Conservation (phyloP, 2,888 invertebrate genomes). For the Pristionchus exspectatus region DNA sequence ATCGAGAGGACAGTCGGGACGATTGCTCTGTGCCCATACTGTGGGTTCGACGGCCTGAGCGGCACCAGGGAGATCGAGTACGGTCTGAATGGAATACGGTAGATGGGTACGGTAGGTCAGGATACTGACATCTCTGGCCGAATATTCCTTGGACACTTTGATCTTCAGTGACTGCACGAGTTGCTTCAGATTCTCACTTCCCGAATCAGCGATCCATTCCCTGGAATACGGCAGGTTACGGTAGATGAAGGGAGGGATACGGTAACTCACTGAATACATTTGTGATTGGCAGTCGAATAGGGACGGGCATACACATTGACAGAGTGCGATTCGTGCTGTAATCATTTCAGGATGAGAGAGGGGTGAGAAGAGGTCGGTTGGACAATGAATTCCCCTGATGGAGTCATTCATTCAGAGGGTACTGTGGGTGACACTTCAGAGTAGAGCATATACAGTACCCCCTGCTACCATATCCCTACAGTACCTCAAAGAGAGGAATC, state of each 20-base stretch:
- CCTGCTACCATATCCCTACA: background rate
- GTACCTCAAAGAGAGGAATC: constrained; percentile 39
- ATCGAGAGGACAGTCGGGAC: no score
- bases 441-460: background rate
- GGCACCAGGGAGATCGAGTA: constrained; percentile 24
- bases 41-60: constrained; percentile 22
- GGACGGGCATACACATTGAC: constrained; percentile 41
- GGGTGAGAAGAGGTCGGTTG: constrained; percentile 11
- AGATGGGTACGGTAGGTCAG: background rate
- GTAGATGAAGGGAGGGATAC: background rate
- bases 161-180: constrained; percentile 9
- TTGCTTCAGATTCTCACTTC: constrained; percentile 43
- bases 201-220: constrained; percentile 21
- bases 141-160: constrained; percentile 35
- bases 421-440: background rate
- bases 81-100: constrained; percentile 24
- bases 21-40: constrained; percentile 13
- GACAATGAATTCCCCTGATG: background rate
- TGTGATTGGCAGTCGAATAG: constrained; percentile 43
- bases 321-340: constrained; percentile 16
- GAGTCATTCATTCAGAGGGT: background rate
- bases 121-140: constrained; percentile 41
- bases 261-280: constrained; percentile 47
- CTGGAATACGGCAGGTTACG: background rate
- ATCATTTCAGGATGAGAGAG: constrained; percentile 3